Evolutionary conservation across 2,797 vertebrate species (phyloP).

Genomic region (Brachymystax lenok): DNA sequence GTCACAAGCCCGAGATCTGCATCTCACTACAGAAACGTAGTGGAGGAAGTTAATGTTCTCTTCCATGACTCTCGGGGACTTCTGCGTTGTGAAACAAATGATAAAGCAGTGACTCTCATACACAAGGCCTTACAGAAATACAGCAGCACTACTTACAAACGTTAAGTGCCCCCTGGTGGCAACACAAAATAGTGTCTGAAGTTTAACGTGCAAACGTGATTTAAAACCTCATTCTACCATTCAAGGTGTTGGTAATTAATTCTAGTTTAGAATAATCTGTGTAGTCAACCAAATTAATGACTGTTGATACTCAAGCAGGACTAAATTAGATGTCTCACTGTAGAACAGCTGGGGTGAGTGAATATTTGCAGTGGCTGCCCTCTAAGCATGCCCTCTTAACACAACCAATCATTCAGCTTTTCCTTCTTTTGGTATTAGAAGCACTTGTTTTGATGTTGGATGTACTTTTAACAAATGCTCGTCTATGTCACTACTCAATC

Average conservation of each 20-base stretch:
- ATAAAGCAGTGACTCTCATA: slow-evolving; percentile 4
- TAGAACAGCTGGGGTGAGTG: background rate
- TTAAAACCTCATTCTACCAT: background rate
- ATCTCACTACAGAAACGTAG: slow-evolving; percentile 5
- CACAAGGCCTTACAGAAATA: slow-evolving; percentile 18
- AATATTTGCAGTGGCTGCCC: background rate
- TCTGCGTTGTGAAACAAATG: slow-evolving; percentile 22
- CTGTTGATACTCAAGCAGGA: background rate
- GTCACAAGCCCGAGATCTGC: no score
- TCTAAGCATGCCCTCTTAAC: no score
- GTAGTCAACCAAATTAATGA: background rate
- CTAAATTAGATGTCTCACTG: background rate
- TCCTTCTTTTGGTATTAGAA: background rate
- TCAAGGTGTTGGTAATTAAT: background rate
- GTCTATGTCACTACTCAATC: no score
- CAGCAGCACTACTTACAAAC: background rate
- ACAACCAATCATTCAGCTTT: background rate
- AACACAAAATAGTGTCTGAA: background rate
- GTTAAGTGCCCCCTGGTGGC: background rate
- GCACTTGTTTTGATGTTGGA: no score
- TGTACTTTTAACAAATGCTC: no score
- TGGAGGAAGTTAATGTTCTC: slow-evolving; percentile 29
- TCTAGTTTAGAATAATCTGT: background rate
- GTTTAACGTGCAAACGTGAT: background rate
- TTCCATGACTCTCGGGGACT: slow-evolving; percentile 28